Base-by-base conservation (phyloP, 2,113 vertebrate species). In the Chrysemys picta region DNA sequence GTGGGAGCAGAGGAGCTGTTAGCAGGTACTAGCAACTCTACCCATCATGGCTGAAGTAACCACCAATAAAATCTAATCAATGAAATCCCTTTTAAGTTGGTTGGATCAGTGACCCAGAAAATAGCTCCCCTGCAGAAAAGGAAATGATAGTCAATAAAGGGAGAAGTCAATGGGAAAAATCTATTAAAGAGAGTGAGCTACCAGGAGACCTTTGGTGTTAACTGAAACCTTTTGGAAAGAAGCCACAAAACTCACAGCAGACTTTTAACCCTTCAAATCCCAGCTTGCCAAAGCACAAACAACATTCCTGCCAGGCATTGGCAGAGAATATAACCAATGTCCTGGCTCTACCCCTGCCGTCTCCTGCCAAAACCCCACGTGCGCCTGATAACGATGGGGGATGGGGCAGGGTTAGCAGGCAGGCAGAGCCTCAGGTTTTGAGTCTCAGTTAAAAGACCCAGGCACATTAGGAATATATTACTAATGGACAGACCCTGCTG, bases 61-160 rank as follows among this genome's bases (percentile, higher is more conserved):
- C 97, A 91, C 97, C 96, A 98, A 98, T 98, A 99, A 98, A 98
- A 98, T 94, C 97, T 93, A 97, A 99, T 99, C 99, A 98, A 98
- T 98, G 98, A 96, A 97, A 96, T 90, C 96, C 98, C 96, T 99
- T 99, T 99, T 98, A 98, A 98, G 98, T 97, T 97, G 98, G 97
- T 98, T 98, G 97, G 98, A 99, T 98, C 98, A 97, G 97, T 99
- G 99, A 99, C 98, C 99, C 98, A 98, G 99, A 98, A 99, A 99
- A 99, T 98, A 97, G 98, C 98, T 98, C 98, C 98, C 98, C 96
- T 92, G 98, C 97, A 97, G 98, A 87, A 98, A 97, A 99, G 99
- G 99, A 99, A 99, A 99, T 99, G 98, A 99, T 98, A 98, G 98
- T 97, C 98, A 97, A 98, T 98, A 98, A 98, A 98, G 96, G 5